Conservation (phyloP, 2,113 vertebrate species). For the Hyperopisus bebe region DNA sequence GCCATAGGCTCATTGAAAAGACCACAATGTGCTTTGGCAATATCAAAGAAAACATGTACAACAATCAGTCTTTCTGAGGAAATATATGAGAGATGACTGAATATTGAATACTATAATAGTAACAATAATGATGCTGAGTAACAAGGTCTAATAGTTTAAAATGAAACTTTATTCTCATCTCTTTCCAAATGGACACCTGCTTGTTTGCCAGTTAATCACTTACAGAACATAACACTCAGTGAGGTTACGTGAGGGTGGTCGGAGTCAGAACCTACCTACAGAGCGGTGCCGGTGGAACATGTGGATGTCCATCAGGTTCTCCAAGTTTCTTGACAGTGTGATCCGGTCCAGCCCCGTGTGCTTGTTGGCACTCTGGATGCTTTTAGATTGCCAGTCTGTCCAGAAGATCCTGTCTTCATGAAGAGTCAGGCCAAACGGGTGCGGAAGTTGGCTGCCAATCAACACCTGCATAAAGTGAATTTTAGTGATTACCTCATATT, state of each 20-base stretch:
- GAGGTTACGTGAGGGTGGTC: background rate
- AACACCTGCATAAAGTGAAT: conserved; percentile 67
- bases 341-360: conserved; percentile 74
- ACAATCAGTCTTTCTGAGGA: background rate
- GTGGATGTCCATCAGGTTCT: conserved; percentile 98
- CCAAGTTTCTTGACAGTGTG: conserved; percentile 83
- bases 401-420: conserved; percentile 89
- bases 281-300: conserved; percentile 87
- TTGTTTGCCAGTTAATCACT: background rate
- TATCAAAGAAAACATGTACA: background rate
- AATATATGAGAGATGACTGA: background rate
- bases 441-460: conserved; percentile 87
- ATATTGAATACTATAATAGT: background rate
- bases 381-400: conserved; percentile 99
- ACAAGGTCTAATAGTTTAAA: background rate
- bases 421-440: conserved; percentile 91
- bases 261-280: conserved; percentile 57
- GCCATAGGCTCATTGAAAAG: background rate
- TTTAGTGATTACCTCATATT: background rate
- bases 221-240: background rate
- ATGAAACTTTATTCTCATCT: background rate
- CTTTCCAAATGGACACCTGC: background rate
- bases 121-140: background rate
- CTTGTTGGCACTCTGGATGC: conserved; percentile 88
- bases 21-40: background rate